Percentiles rank a stretch among this genome's conserved stretches.
Conservation (phyloP, 2,888 invertebrate genomes). For the Trichogramma dendrolimi region DNA sequence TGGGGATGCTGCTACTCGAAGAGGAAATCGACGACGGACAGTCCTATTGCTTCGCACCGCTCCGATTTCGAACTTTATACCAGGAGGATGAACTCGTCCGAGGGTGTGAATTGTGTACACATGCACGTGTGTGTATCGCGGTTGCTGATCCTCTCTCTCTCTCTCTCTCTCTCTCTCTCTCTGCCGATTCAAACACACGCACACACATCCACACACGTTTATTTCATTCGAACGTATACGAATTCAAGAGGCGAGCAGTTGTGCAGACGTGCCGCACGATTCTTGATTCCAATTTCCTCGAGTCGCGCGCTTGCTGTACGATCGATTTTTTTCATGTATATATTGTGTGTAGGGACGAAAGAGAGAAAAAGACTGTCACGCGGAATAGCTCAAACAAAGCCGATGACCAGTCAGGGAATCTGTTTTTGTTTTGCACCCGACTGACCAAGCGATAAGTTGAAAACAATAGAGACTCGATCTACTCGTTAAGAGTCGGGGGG, state of each 20-base stretch:
- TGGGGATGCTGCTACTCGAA: neutral
- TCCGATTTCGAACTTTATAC: neutral
- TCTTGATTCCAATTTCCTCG: conserved; percentile 23
- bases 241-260: neutral
- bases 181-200: neutral
- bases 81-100: too few species aligned
- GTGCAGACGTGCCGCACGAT: neutral
- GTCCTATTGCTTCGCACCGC: neutral
- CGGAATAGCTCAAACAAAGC: conserved; percentile 1
- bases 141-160: neutral
- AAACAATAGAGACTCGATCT: too few species aligned
- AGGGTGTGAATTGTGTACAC: too few species aligned
- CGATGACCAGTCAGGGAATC: neutral
- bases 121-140: neutral
- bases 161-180: neutral
- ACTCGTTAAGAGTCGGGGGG: too few species aligned
- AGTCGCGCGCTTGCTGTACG: neutral
- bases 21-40: conserved; percentile 14
- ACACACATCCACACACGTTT: too few species aligned
- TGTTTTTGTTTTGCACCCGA: too few species aligned
- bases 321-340: too few species aligned
- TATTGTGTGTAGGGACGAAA: too few species aligned
- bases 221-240: neutral
- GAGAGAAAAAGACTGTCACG: neutral
- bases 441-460: too few species aligned